Evolutionary conservation across 1,140 invertebrate genomes (phyloP).

Genomic region (Ips nitidus): DNA sequence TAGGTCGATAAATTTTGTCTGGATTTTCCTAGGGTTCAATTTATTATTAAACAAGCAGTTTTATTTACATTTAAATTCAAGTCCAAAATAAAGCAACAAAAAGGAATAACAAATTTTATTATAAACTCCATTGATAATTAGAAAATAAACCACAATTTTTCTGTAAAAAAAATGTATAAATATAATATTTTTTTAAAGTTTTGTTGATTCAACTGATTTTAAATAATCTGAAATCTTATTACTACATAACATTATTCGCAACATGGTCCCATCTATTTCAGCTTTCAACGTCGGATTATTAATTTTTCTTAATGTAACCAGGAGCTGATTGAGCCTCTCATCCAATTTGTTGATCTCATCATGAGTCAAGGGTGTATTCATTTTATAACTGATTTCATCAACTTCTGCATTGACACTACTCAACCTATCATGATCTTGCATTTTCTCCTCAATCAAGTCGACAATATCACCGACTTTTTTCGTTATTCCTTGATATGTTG

Average conservation of each 20-base stretch:
- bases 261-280: conserved; percentile 26
- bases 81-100: background rate
- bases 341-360: conserved; percentile 30
- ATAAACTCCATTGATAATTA: background rate
- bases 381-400: conserved; percentile 16
- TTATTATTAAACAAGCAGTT: too few relatives aligned
- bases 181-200: background rate
- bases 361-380: conserved; percentile 14
- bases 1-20: too few relatives aligned
- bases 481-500: conserved; percentile 7
- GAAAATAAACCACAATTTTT: background rate
- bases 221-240: conserved; percentile 15
- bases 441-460: conserved; percentile 25
- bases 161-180: background rate
- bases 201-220: background rate
- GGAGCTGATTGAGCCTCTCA: conserved; percentile 37
- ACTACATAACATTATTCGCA: conserved; percentile 15
- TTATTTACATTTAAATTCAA: too few relatives aligned
- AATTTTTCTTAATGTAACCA: conserved; percentile 34
- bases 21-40: too few relatives aligned
- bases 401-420: conserved; percentile 21
- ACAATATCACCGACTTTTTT: conserved; percentile 31
- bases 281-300: conserved; percentile 6
- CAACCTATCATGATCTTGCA: conserved; percentile 15
- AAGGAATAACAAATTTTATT: background rate